Percentiles rank a stretch among this genome's conserved stretches.
These are phyloP conservation scores for Eilema depressum DNA, from an alignment of 2,888 invertebrate genomes.

Conservation along the genomic window DNA sequence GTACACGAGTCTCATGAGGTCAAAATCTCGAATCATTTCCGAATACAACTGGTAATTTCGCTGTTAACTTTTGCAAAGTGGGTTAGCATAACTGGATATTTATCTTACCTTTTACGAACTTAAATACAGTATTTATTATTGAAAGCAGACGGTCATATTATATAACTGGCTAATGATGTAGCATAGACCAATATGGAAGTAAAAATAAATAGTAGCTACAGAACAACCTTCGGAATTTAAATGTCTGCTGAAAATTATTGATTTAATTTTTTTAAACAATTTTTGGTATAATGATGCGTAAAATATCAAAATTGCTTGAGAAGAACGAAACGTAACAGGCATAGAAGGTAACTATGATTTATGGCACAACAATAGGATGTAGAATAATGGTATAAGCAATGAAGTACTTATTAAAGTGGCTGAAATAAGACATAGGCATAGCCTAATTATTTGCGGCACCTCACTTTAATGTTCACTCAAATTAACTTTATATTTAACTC, in stretches of 20 bases:
- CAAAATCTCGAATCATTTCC: constrained; percentile 26
- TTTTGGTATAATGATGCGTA: background rate
- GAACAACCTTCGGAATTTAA: background rate
- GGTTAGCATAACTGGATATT: constrained; percentile 42
- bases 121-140: constrained; percentile 33
- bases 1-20: background rate
- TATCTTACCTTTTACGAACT: constrained; percentile 32
- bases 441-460: too few relatives aligned
- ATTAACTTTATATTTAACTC: too few relatives aligned
- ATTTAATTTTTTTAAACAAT: background rate
- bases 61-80: constrained; percentile 28
- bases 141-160: constrained; percentile 26
- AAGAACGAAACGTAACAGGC: background rate
- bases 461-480: too few relatives aligned
- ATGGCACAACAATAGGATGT: too few relatives aligned
- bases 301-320: background rate
- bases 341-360: too few relatives aligned
- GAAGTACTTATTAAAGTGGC: too few relatives aligned
- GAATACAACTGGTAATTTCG: constrained; percentile 25
- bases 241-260: background rate
- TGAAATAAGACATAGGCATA: too few relatives aligned
- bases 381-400: too few relatives aligned
- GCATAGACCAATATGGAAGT: constrained; percentile 1
- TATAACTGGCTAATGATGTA: constrained; percentile 20
- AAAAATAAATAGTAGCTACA: background rate